Base-by-base conservation (phyloP, 2,113 vertebrate genomes). In the Anhinga rufa region DNA sequence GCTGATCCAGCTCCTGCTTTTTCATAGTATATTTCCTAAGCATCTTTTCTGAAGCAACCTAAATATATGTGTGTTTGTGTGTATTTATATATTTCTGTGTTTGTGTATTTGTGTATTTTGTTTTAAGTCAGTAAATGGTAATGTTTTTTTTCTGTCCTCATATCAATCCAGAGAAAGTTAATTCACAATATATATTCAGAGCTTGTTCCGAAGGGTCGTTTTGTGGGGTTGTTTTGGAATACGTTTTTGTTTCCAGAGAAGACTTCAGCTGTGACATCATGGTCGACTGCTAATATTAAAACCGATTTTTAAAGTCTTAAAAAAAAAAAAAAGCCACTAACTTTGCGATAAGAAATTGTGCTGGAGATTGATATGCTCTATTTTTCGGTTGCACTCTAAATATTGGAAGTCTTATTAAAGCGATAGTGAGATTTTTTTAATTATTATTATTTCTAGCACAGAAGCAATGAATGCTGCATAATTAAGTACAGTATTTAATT, bases 401-500 rank as follows among this genome's bases (percentile, higher is more conserved):
- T 98, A 97, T 97, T 97, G 97, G 93, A 98, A 98, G 96, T 97
- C 96, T 96, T 98, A 97, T 98, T 98, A 97, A 98, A 97, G 97
- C 82, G 38, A 95, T 96, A 97, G 96, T 88, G 55, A 79, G 65
- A 58, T 72, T 83, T 84, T 91, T 94, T 71, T 86, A 88, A 79
- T 94, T 89, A 87, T 95, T 97, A 85, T 92, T 97, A 94, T 97
- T 98, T 97, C 92, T 96, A 97, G 93, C 94, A 93, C 83, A 97
- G 97, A 95, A 97, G 94, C 96, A n/a, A 98, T 98, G 98, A 98
- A 98, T 98, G 97, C 96, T 98, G 97, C 98, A 98, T 98, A 98
- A 98, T 98, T 98, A 98, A 98, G 98, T 98, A 98, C 98, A 98
- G 98, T 98, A 98, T 98, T 98, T 98, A 98, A 98, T 98, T 98